Conservation (phyloP, 2,113 vertebrate species). For the Boulengeromyrus knoepffleri region DNA sequence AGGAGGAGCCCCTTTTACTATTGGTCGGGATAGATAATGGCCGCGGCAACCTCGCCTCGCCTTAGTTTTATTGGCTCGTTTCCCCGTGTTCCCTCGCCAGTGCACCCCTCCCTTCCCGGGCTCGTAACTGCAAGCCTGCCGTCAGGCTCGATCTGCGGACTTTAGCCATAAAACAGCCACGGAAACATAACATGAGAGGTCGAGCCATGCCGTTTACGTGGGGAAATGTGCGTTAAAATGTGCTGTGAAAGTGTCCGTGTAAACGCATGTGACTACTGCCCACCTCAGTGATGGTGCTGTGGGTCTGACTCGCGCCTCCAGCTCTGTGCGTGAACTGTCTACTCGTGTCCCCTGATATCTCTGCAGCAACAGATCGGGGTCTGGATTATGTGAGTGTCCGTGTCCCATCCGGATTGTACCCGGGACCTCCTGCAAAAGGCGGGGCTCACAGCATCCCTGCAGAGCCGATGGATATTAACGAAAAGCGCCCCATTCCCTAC, state of each 20-base stretch:
- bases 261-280: neutral
- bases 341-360: neutral
- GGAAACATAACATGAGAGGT: neutral
- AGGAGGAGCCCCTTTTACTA: neutral
- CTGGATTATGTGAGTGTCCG: neutral
- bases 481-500: neutral
- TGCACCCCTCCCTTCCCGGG: neutral
- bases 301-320: neutral
- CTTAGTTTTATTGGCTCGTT: neutral
- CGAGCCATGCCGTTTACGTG: neutral
- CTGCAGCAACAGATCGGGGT: neutral
- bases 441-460: neutral
- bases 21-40: neutral
- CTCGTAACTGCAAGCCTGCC: neutral
- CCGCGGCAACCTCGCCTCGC: neutral
- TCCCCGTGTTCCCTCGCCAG: neutral
- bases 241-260: neutral
- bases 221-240: too few relatives aligned
- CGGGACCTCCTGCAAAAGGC: neutral
- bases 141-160: neutral
- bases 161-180: neutral
- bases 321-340: neutral
- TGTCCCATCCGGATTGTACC: neutral
- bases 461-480: neutral
- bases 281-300: neutral